These are phyloP conservation scores for Pollenia amentaria DNA, from an alignment of 2,888 invertebrate species.

Conservation along the genomic window DNA sequence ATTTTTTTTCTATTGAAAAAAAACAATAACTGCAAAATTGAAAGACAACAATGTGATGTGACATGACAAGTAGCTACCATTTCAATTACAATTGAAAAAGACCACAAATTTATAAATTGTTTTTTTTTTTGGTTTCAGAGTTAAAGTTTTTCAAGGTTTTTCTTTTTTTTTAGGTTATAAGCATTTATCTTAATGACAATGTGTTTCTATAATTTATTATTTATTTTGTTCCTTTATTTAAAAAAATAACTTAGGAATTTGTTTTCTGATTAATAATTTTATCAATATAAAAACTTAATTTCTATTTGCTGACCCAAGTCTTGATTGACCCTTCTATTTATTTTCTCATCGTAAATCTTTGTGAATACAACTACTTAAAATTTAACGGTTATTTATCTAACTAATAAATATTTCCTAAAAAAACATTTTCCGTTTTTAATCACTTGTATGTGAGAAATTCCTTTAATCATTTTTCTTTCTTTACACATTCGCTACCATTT, in stretches of 20 bases:
- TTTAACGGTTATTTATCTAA: conserved; percentile 47
- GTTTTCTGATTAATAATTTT: too few relatives aligned
- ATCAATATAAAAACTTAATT: too few relatives aligned
- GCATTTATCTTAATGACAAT: conserved; percentile 29
- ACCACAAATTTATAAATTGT: not conserved
- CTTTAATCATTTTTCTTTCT: conserved; percentile 29
- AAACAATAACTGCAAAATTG: conserved; percentile 16
- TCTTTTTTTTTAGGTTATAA: conserved; percentile 16
- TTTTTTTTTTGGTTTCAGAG: too few relatives aligned
- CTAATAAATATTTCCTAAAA: conserved; percentile 29
- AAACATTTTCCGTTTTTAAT: conserved; percentile 28
- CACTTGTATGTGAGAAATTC: conserved; percentile 48
- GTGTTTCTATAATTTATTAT: too few relatives aligned
- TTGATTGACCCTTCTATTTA: too few relatives aligned
- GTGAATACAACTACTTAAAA: conserved; percentile 30
- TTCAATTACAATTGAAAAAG: conserved; percentile 54
- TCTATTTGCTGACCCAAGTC: too few relatives aligned
- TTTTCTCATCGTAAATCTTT: conserved; percentile 36
- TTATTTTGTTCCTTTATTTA: too few relatives aligned
- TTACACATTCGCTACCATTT: too few relatives aligned
- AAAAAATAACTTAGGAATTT: too few relatives aligned
- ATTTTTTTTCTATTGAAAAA: conserved; percentile 10
- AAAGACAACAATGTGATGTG: conserved; percentile 60
- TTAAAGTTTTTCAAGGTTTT: conserved; percentile 39
- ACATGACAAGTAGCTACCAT: conserved; percentile 71